Base-by-base conservation (phyloP, 2,797 vertebrate genomes). In the Schizothorax lantsangensis region DNA sequence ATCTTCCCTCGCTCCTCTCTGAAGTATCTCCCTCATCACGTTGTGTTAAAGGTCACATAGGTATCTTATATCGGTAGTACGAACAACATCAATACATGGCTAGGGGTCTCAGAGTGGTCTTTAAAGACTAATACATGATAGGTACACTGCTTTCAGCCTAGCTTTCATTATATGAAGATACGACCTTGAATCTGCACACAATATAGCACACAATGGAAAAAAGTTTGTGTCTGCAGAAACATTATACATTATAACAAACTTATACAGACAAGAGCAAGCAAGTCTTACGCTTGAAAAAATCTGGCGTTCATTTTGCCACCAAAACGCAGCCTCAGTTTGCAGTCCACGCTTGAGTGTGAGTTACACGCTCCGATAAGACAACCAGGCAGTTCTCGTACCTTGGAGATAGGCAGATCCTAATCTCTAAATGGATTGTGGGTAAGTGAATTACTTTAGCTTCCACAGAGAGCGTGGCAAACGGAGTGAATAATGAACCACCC, bases 401-500 rank as follows among this genome's bases (percentile, higher is more conserved):
- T 83, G 1, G 90, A 93, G 93, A 92, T 91, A 85, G 62, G 80
- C 87, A 90, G 93, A 94, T 94, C 89, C 84, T 84, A 92, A 94
- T 94, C 93, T 91, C 83, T 90, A 91, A 93, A 93, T 84, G 92
- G 92, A 95, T 94, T 91, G 91, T 90, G 89, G 90, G 91, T 93
- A 93, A 95, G 94, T 94, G 88, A 94, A 93, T 95, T 94, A 90
- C 89, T 93, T 93, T 94, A 94, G 94, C 93, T 92, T 92, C 85
- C 86, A 83, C 81, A 88, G 89, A 93, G 89, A 92, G 83, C 38
- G 49, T 87, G 62, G 83, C 40, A 74, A 73, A 62, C 59, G n/a
- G 86, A 91, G 91, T 91, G 89, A 92, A 92, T 86, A 92, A 93
- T 93, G 66, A 92, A 92, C 92, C 93, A 90, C 86, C 92, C 88